Conservation (phyloP, 2,888 invertebrate genomes). For the Ametastegia equiseti region DNA sequence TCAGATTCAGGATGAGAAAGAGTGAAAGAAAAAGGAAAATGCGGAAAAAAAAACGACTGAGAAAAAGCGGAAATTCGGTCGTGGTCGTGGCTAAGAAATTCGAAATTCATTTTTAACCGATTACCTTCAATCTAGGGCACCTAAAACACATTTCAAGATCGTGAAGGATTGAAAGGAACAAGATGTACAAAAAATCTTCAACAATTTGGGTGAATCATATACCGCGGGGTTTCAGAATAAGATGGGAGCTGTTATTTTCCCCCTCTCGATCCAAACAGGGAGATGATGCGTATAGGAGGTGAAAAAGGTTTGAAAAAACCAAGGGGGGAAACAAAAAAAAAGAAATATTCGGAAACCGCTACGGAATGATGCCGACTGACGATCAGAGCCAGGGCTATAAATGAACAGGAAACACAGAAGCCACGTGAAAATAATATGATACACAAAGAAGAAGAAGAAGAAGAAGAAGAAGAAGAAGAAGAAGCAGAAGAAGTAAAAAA, state of each 20-base stretch:
- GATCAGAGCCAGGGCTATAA: background rate
- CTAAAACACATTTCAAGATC: background rate
- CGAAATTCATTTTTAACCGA: constrained; percentile 30
- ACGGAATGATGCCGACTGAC: constrained; percentile 14
- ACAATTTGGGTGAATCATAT: background rate
- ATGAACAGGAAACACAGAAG: constrained; percentile 32
- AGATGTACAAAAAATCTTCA: background rate
- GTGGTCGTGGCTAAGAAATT: constrained; percentile 2
- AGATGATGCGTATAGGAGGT: background rate
- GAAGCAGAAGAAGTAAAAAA: background rate
- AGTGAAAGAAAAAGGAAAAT: background rate
- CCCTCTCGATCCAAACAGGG: background rate
- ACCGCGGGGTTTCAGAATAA: background rate
- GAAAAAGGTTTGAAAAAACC: background rate
- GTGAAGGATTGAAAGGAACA: background rate
- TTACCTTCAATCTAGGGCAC: background rate
- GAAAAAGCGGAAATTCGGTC: background rate
- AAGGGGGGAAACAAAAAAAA: background rate
- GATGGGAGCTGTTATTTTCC: background rate
- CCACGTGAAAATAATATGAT: constrained; percentile 19
- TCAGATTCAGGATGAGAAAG: background rate
- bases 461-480: constrained; percentile 18
- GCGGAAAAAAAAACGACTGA: background rate
- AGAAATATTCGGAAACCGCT: background rate
- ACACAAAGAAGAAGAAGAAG: background rate